Evolutionary conservation across 2,888 invertebrate species (phyloP), one percentile per base, ranked within the genome.

Genomic region (Ornithoptera priamus): DNA sequence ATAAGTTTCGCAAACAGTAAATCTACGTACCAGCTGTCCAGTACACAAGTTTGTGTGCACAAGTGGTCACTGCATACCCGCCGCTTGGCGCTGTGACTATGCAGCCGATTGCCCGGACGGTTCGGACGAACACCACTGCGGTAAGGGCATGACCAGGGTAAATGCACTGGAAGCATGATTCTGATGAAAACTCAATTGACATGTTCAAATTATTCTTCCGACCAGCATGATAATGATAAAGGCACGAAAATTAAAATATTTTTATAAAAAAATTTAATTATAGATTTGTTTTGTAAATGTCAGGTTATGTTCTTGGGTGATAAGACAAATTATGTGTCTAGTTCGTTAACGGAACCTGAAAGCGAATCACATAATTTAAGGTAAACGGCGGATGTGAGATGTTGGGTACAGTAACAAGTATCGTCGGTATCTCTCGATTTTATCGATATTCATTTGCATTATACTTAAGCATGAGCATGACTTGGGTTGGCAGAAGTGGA

Each of bases 401-500:
- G 62, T 53, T 56, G 42, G 46, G 50, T 18, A 24, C 10, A 20
- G 42, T 17, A 65, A 65, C 58, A 22, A 39, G 39, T 17, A 42
- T 22, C 65, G 20, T 20, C 65, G 24, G 24, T 24, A 53, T 24
- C 56, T 58, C 18, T 53, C 24, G 39, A 60, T 72, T 66, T 73
- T 72, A 63, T 71, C 68, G 71, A 69, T 71, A 66, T 70, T 56
- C 76, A 80, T 79, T 79, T 77, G 82, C 86, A 85, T 85, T 81
- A 74, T 82, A 84, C 79, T 87, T 78, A 90, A 30, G 89, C 88
- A 90, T 91, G 89, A 82, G 91, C 90, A 91, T 92, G 91, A 85
- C 83, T 89, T 90, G 89, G 89, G 87, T 92, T 93, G 95, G 78
- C 95, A 97, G 97, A 95, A 90, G 94, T 94, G 91, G 96, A 96